phyloP scores from a whole-genome alignment of 37 sponge, comb jelly and placozoan genomes.

The Bolinopsis microptera region DNA sequence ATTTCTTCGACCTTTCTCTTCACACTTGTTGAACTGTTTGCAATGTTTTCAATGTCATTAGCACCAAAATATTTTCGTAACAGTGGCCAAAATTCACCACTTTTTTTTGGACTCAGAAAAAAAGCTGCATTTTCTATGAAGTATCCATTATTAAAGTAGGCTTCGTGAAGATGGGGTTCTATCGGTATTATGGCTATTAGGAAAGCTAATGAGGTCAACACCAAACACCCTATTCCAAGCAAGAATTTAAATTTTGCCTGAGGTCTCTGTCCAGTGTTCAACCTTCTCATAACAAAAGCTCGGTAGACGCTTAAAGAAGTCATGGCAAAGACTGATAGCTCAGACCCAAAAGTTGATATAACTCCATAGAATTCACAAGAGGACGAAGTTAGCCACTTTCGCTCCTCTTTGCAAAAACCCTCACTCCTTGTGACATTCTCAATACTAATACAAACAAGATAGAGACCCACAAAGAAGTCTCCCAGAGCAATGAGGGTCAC shows the following conservation, averaged over 20 bases:
- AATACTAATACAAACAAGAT: constrained; percentile 38
- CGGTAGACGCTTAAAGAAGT: background rate
- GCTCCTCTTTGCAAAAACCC: constrained; percentile 21
- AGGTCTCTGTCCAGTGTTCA: background rate
- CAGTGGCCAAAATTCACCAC: background rate
- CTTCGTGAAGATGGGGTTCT: background rate
- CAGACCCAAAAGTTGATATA: constrained; percentile 41
- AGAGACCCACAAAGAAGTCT: constrained; percentile 38
- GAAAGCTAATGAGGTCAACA: background rate
- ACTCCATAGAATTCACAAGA: constrained; percentile 46
- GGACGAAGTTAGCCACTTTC: background rate
- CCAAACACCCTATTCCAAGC: background rate
- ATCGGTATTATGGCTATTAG: constrained; percentile 37
- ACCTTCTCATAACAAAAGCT: constrained; percentile 11
- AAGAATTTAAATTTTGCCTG: background rate
- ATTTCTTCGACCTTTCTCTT: background rate
- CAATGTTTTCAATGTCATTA: background rate
- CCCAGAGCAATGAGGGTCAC: constrained; percentile 31
- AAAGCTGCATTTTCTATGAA: constrained; percentile 49
- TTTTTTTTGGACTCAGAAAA: background rate
- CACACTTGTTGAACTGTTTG: background rate
- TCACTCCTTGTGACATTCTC: constrained; percentile 1
- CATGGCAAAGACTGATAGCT: constrained; percentile 25
- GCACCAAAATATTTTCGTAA: background rate
- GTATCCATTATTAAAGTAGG: constrained; percentile 41